These are phyloP conservation scores for Eupeodes corollae DNA, from an alignment of 1,140 invertebrate species.

Conservation along the genomic window DNA sequence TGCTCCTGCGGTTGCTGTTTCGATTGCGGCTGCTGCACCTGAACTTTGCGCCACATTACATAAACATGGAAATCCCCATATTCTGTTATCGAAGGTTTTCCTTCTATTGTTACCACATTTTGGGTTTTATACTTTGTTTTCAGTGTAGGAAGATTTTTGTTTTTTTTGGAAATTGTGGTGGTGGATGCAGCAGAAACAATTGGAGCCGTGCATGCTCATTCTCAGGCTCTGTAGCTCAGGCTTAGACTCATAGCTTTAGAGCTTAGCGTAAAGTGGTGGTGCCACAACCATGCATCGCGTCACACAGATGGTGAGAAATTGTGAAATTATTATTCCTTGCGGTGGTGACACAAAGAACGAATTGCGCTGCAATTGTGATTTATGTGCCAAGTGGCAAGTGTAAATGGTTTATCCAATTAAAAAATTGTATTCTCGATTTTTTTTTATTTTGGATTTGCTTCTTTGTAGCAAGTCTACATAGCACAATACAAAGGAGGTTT, in stretches of 20 bases:
- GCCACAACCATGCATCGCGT: not conserved
- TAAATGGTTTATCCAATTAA: not conserved
- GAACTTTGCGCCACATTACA: not conserved
- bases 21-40: not conserved
- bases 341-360: not conserved
- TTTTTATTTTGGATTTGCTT: too few relatives aligned
- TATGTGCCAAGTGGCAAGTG: not conserved
- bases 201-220: too few relatives aligned
- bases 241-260: not conserved
- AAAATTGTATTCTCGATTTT: not conserved
- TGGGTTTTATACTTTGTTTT: too few relatives aligned
- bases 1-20: too few relatives aligned
- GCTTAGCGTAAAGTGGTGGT: not conserved
- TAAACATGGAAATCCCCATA: not conserved
- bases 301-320: not conserved
- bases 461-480: too few relatives aligned
- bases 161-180: too few relatives aligned
- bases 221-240: too few relatives aligned
- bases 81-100: too few relatives aligned
- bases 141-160: too few relatives aligned
- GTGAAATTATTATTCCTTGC: not conserved
- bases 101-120: too few relatives aligned
- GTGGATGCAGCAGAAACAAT: too few relatives aligned
- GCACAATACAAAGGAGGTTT: too few relatives aligned
- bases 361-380: not conserved